Percentiles rank a stretch among this genome's conserved stretches.
Conservation (phyloP, 2,113 vertebrate genomes). For the Rhinogobius similis region DNA sequence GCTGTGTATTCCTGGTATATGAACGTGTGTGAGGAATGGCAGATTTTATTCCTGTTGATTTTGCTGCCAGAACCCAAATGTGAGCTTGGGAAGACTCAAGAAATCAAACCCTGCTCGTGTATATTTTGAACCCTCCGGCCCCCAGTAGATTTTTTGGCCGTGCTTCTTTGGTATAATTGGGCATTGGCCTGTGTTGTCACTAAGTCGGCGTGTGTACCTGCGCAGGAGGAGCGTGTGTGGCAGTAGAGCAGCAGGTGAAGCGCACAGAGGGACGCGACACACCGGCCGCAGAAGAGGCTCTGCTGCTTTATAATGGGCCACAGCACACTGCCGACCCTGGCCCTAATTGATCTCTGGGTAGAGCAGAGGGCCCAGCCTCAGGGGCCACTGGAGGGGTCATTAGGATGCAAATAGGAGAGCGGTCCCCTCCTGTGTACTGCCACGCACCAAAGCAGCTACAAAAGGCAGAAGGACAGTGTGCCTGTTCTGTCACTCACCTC, state of each 20-base stretch:
- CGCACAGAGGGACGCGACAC: constrained; percentile 34
- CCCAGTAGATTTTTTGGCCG: not conserved
- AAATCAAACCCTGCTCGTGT: not conserved
- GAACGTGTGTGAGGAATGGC: not conserved
- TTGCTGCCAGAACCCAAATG: not conserved
- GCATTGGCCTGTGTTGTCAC: constrained; percentile 4
- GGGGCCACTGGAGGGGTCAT: constrained; percentile 77
- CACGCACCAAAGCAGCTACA: constrained; percentile 39
- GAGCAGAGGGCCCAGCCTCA: constrained; percentile 73
- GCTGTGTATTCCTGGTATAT: too few relatives aligned
- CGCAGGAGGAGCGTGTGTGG: constrained; percentile 35
- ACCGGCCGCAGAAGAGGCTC: constrained; percentile 35
- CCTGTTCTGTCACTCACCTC: constrained; percentile 38
- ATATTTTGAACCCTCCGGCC: not conserved
- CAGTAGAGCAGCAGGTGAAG: constrained; percentile 35
- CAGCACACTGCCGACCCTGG: constrained; percentile 56
- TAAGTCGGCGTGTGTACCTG: constrained; percentile 1
- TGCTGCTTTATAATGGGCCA: constrained; percentile 54
- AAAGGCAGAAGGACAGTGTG: constrained; percentile 21
- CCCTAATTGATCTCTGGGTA: constrained; percentile 82
- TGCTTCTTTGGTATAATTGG: constrained; percentile 9
- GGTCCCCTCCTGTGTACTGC: constrained; percentile 44
- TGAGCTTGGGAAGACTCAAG: not conserved
- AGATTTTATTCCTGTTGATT: not conserved
- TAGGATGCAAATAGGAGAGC: constrained; percentile 80